phyloP scores from a whole-genome alignment of 2,113 vertebrate genomes.

The Zosterops hypoxanthus region DNA sequence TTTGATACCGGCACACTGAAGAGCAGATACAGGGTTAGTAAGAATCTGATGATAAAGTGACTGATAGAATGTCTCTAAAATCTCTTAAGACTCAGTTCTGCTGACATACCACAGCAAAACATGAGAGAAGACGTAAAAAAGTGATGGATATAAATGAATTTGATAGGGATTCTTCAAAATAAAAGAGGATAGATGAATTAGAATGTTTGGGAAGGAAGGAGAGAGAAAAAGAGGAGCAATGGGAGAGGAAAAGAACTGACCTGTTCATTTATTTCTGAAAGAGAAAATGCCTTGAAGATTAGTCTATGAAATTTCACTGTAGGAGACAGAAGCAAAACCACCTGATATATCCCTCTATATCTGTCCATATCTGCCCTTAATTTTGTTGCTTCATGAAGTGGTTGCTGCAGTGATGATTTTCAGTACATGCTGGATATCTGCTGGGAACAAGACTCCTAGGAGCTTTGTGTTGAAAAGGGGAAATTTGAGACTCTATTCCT shows the following conservation, averaged over 20 bases:
- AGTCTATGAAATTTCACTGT: background rate
- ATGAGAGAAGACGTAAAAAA: background rate
- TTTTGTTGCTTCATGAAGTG: background rate
- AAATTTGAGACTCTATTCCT: background rate
- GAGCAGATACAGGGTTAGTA: slow-evolving; percentile 40
- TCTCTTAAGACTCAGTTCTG: background rate
- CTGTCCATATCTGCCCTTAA: background rate
- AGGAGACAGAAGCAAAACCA: background rate
- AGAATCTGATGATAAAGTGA: slow-evolving; percentile 14
- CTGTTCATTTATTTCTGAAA: background rate
- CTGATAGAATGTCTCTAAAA: slow-evolving; percentile 34
- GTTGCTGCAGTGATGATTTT: background rate
- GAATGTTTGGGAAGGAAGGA: background rate
- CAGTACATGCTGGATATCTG: background rate
- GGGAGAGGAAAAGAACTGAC: background rate
- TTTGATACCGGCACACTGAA: slow-evolving; percentile 53
- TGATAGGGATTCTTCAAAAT: background rate
- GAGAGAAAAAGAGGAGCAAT: background rate
- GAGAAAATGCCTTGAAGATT: background rate
- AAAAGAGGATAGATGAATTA: background rate
- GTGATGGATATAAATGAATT: background rate
- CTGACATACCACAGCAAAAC: background rate
- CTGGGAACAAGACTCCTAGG: background rate
- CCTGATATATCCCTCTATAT: background rate
- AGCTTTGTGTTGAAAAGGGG: background rate